A percentile compares a stretch with the other conserved stretches of the same genome.
Evolutionary conservation across 2,888 invertebrate species (phyloP).

Genomic region (Phanerotoma sp.): DNA sequence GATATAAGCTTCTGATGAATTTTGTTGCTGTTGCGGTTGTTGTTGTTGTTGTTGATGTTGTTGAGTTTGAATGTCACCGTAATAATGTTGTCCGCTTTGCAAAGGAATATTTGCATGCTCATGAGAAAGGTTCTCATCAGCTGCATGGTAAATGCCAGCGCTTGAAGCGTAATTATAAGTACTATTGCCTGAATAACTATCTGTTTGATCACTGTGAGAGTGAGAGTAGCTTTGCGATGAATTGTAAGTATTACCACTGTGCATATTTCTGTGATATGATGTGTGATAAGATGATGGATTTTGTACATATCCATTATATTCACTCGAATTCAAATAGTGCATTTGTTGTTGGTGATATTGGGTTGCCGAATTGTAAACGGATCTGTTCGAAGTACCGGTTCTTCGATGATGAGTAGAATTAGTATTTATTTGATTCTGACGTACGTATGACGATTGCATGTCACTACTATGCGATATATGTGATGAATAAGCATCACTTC

Average conservation of each 20-base stretch:
- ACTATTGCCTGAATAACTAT: slow-evolving; percentile 46
- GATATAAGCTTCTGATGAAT: slow-evolving; percentile 44
- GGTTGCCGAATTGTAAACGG: slow-evolving; percentile 56
- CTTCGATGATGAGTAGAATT: slow-evolving; percentile 46
- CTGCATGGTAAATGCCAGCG: slow-evolving; percentile 43
- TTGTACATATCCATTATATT: slow-evolving; percentile 61
- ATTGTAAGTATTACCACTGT: slow-evolving; percentile 45
- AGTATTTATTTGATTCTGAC: slow-evolving; percentile 42
- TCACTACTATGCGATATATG: slow-evolving; percentile 48
- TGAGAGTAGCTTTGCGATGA: slow-evolving; percentile 36
- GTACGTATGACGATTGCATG: slow-evolving; percentile 48
- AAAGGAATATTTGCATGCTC: slow-evolving; percentile 56
- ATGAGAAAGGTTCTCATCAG: slow-evolving; percentile 50
- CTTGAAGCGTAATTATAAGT: slow-evolving; percentile 48
- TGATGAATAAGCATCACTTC: slow-evolving; percentile 50
- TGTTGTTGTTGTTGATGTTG: slow-evolving; percentile 45
- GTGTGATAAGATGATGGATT: slow-evolving; percentile 58
- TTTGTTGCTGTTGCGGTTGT: slow-evolving; percentile 39
- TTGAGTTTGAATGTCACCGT: slow-evolving; percentile 60
- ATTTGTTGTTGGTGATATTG: slow-evolving; percentile 60
- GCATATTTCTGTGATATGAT: slow-evolving; percentile 49
- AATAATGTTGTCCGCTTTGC: slow-evolving; percentile 57
- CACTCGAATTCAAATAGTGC: slow-evolving; percentile 55
- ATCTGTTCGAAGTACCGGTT: slow-evolving; percentile 38
- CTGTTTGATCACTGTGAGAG: slow-evolving; percentile 39